Conservation (phyloP, 2,888 invertebrate species). For the Formica aserva region DNA sequence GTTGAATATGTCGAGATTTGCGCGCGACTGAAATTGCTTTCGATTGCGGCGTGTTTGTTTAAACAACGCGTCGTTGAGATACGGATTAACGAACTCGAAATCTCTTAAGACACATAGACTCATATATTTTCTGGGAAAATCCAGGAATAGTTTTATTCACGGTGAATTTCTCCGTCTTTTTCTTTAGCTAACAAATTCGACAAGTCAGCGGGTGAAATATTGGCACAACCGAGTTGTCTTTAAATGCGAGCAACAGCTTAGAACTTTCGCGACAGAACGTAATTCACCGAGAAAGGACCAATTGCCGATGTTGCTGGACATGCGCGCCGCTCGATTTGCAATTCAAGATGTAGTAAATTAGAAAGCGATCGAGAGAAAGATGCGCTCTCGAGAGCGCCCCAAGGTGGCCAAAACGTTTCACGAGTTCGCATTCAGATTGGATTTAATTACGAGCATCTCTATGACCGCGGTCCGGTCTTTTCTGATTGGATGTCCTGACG, state of each 20-base stretch:
- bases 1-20: conserved; percentile 15
- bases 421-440: conserved; percentile 26
- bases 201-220: neutral
- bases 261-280: neutral
- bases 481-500: conserved; percentile 15
- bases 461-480: neutral
- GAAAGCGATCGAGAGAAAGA: conserved; percentile 34
- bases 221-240: neutral
- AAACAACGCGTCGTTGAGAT: conserved; percentile 32
- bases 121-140: conserved; percentile 12
- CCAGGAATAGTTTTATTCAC: conserved; percentile 12
- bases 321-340: conserved; percentile 37
- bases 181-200: conserved; percentile 28
- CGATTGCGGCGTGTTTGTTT: conserved; percentile 32
- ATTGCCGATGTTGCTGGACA: conserved; percentile 5
- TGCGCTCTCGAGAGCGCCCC: neutral
- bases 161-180: conserved; percentile 13
- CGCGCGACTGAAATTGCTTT: conserved; percentile 37
- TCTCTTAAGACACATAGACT: neutral
- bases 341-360: conserved; percentile 40
- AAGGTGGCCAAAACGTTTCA: conserved; percentile 4
- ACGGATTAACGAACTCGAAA: conserved; percentile 46
- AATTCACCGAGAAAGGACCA: conserved; percentile 6
- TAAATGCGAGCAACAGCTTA: conserved; percentile 3
- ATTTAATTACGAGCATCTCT: conserved; percentile 40